A percentile compares a stretch with the other conserved stretches of the same genome.
phyloP scores from a whole-genome alignment of 2,797 vertebrate genomes.

The Acrossocheilus fasciatus region DNA sequence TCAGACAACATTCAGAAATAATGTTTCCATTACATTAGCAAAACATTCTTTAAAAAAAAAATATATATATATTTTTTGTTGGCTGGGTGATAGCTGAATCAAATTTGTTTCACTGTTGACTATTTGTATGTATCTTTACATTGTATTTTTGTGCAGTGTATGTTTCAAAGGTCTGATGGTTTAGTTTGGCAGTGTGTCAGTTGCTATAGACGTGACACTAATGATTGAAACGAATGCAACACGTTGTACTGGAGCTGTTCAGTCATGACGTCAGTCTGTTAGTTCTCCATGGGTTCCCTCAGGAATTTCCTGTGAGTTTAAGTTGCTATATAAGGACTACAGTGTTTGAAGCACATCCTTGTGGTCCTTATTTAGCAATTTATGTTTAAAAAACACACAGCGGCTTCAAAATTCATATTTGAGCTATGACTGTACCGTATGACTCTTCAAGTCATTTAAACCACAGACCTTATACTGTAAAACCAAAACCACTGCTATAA shows the following conservation, averaged over 20 bases:
- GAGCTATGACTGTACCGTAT: not conserved
- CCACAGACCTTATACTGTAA: not conserved
- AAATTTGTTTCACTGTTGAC: not conserved
- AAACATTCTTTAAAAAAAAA: too few species aligned
- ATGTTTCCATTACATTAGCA: not conserved
- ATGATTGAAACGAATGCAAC: not conserved
- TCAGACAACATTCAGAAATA: not conserved
- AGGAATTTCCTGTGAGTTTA: not conserved
- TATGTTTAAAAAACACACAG: not conserved
- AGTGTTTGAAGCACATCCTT: not conserved
- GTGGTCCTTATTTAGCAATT: not conserved
- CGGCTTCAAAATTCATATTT: not conserved
- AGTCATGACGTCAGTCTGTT: not conserved
- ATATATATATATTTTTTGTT: not conserved
- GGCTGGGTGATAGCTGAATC: not conserved
- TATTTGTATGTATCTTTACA: not conserved
- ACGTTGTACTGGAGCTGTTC: not conserved
- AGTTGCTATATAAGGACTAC: not conserved
- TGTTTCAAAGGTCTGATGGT: not conserved
- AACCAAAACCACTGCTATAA: not conserved
- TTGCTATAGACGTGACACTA: not conserved
- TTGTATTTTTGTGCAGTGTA: not conserved
- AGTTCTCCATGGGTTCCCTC: not conserved
- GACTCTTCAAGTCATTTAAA: not conserved
- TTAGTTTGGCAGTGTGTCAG: not conserved